Conservation (phyloP, 2,888 invertebrate species). For the Epistrophella euchroma region DNA sequence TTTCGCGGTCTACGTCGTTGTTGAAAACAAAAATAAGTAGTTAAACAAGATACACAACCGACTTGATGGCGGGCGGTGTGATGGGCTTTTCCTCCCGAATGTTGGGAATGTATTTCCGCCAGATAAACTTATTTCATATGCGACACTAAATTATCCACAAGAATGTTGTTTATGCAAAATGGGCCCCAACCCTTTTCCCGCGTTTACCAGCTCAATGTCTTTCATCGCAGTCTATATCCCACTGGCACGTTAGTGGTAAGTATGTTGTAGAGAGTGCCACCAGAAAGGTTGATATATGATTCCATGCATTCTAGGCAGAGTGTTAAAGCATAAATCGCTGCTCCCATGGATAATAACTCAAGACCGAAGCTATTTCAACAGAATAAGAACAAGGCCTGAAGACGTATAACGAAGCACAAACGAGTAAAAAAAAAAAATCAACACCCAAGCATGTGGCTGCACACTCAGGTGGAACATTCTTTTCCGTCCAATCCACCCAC, state of each 20-base stretch:
- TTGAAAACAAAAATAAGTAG: conserved; percentile 4
- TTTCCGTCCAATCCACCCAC: conserved; percentile 59
- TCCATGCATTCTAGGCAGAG: conserved; percentile 68
- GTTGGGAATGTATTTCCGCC: conserved; percentile 77
- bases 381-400: conserved; percentile 57
- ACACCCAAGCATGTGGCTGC: conserved; percentile 48
- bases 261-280: conserved; percentile 70
- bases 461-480: conserved; percentile 75
- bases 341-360: conserved; percentile 74
- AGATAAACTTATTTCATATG: conserved; percentile 79
- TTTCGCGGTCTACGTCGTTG: not conserved
- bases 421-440: conserved; percentile 7
- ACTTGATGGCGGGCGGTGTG: not conserved
- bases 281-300: conserved; percentile 73
- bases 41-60: conserved; percentile 11
- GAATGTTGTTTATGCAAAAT: conserved; percentile 78
- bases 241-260: conserved; percentile 57
- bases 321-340: conserved; percentile 75
- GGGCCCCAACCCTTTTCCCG: conserved; percentile 44
- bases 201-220: not conserved
- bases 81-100: conserved; percentile 36
- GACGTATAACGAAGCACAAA: conserved; percentile 26
- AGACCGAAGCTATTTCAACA: conserved; percentile 59
- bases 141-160: conserved; percentile 79
- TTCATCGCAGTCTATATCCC: conserved; percentile 24